phyloP scores from a whole-genome alignment of 2,113 vertebrate genomes.

The Sarotherodon lohbergeri region DNA sequence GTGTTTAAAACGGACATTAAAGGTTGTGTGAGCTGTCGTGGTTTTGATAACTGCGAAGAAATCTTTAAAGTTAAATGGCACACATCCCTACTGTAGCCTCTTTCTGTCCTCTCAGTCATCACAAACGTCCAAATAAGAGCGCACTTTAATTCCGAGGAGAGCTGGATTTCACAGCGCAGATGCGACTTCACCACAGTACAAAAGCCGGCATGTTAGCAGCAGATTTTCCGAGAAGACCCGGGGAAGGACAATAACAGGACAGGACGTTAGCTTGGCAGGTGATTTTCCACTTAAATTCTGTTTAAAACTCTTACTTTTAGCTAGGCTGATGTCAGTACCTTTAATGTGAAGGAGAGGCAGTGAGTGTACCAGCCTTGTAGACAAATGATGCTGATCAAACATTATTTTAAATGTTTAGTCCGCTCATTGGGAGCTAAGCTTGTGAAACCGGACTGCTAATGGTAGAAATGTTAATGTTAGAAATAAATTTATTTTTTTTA shows the following conservation, averaged over 20 bases:
- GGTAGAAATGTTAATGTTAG: neutral
- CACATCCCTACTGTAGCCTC: neutral
- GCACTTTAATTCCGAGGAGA: neutral
- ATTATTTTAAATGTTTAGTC: neutral
- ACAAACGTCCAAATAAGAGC: neutral
- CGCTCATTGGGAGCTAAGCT: neutral
- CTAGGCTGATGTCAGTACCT: neutral
- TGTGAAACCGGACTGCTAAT: neutral
- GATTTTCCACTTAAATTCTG: neutral
- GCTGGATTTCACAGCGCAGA: neutral
- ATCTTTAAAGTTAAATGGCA: neutral
- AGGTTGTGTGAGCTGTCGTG: neutral
- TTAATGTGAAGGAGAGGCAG: neutral
- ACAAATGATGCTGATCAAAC: neutral
- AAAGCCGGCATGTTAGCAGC: neutral
- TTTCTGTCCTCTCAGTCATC: neutral
- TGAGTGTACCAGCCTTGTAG: neutral
- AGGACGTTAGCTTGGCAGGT: neutral
- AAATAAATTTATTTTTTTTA: neutral
- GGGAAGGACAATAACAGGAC: neutral
- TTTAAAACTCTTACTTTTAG: neutral
- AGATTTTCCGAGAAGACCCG: neutral
- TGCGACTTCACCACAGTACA: neutral
- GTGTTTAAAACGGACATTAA: neutral
- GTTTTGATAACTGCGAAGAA: neutral